A percentile compares a stretch with the other conserved stretches of the same genome.
Evolutionary conservation across 2,797 vertebrate genomes (phyloP).

Genomic region (Scomberomorus guttatus): DNA sequence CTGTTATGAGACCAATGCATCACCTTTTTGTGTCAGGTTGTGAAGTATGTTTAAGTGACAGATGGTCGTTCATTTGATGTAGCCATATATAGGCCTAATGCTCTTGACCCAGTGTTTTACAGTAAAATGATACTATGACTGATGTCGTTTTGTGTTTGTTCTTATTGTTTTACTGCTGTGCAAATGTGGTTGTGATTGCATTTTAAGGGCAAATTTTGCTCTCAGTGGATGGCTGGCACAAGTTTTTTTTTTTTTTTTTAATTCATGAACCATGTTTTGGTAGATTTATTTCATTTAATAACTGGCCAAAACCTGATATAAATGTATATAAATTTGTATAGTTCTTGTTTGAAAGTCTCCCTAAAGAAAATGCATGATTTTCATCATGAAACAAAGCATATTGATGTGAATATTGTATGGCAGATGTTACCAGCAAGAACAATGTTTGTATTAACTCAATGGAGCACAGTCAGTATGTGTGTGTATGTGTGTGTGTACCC

Average conservation of each 20-base stretch:
- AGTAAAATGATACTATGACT: constrained; percentile 68
- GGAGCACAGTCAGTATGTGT: constrained; percentile 19
- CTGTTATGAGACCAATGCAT: constrained; percentile 61
- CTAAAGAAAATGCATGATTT: constrained; percentile 56
- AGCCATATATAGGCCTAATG: constrained; percentile 72
- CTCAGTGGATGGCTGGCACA: constrained; percentile 49
- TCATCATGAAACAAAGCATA: constrained; percentile 35
- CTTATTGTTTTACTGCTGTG: constrained; percentile 40
- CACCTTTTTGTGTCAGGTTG: constrained; percentile 45
- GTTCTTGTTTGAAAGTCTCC: constrained; percentile 62
- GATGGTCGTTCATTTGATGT: constrained; percentile 69
- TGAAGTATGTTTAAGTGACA: constrained; percentile 64
- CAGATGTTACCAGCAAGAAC: constrained; percentile 25
- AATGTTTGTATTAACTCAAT: constrained; percentile 55
- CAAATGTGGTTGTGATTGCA: constrained; percentile 36
- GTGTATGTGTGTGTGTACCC: not conserved
- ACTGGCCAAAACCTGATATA: constrained; percentile 46
- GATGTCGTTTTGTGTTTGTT: constrained; percentile 58
- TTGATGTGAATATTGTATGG: constrained; percentile 61
- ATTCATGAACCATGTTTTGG: constrained; percentile 63
- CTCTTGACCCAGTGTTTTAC: constrained; percentile 75
- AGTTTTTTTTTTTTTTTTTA: constrained; percentile 51
- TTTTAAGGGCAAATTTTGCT: constrained; percentile 37
- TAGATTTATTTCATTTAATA: constrained; percentile 68
- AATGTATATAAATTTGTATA: constrained; percentile 83